Evolutionary conservation across 2,113 vertebrate genomes (phyloP).

Genomic region (Gorsachius goisagi): DNA sequence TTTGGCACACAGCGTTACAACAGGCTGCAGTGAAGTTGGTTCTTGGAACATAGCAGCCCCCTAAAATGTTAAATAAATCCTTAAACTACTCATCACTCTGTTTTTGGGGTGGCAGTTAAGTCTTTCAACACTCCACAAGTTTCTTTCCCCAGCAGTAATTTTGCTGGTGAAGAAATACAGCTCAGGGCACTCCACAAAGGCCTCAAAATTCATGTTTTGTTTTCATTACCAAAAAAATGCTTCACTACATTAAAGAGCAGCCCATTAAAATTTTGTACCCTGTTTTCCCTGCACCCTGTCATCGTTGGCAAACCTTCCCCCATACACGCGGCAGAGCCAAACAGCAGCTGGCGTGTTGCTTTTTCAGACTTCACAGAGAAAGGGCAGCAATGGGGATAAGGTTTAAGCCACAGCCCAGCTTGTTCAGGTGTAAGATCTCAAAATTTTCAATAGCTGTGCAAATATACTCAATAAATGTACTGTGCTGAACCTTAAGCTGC

Average conservation of each 20-base stretch:
- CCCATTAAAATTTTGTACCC: constrained; percentile 18
- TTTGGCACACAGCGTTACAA: background rate
- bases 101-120: constrained; percentile 65
- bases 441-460: background rate
- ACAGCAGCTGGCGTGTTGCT: background rate
- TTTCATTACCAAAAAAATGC: constrained; percentile 48
- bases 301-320: background rate
- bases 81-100: constrained; percentile 56
- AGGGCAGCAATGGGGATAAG: background rate
- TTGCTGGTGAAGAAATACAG: constrained; percentile 50
- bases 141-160: constrained; percentile 51
- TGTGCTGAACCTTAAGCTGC: background rate
- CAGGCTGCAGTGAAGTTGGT: background rate
- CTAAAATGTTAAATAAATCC: constrained; percentile 63
- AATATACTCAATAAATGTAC: background rate
- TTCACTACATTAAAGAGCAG: background rate
- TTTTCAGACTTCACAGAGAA: background rate
- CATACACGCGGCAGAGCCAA: accelerated
- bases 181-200: constrained; percentile 44
- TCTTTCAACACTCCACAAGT: constrained; percentile 58
- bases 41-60: constrained; percentile 44
- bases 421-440: background rate
- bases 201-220: constrained; percentile 51
- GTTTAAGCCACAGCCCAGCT: background rate
- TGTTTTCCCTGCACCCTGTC: background rate